A percentile compares a stretch with the other conserved stretches of the same genome.
Evolutionary conservation across 2,888 invertebrate species (phyloP).

Genomic region (Drosophila picticornis): DNA sequence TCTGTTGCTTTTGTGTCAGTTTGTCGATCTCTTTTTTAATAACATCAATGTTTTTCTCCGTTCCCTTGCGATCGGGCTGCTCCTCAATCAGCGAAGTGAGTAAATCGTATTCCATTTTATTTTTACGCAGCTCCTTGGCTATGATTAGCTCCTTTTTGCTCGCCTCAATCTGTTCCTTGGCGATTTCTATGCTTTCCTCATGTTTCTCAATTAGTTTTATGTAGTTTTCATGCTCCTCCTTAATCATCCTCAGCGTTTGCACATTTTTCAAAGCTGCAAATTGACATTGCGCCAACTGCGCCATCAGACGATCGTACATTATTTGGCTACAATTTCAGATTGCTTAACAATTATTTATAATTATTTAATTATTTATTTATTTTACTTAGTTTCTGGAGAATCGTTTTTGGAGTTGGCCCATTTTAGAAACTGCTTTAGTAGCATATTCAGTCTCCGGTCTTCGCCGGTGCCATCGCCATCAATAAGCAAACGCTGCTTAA

Average conservation of each 20-base stretch:
- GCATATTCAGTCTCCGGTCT: slow-evolving; percentile 93
- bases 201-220: slow-evolving; percentile 91
- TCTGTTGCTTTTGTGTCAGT: slow-evolving; percentile 90
- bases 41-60: slow-evolving; percentile 88
- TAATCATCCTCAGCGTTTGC: slow-evolving; percentile 92
- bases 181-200: slow-evolving; percentile 91
- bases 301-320: slow-evolving; percentile 92
- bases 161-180: slow-evolving; percentile 92
- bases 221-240: slow-evolving; percentile 93
- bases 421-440: slow-evolving; percentile 93
- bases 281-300: slow-evolving; percentile 94
- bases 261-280: slow-evolving; percentile 94
- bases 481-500: slow-evolving; percentile 94
- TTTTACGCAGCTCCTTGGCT: slow-evolving; percentile 94
- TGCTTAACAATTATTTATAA: not conserved
- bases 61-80: slow-evolving; percentile 95
- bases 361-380: not conserved
- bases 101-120: slow-evolving; percentile 96
- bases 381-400: slow-evolving; percentile 88
- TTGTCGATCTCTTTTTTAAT: slow-evolving; percentile 90
- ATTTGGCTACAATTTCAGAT: slow-evolving; percentile 86
- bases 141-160: slow-evolving; percentile 92
- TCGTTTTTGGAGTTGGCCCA: slow-evolving; percentile 90
- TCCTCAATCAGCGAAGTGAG: slow-evolving; percentile 95
- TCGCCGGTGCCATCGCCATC: slow-evolving; percentile 99